These are phyloP conservation scores for Hyposmocoma kahamanoa DNA, from an alignment of 1,140 invertebrate species.

Conservation along the genomic window DNA sequence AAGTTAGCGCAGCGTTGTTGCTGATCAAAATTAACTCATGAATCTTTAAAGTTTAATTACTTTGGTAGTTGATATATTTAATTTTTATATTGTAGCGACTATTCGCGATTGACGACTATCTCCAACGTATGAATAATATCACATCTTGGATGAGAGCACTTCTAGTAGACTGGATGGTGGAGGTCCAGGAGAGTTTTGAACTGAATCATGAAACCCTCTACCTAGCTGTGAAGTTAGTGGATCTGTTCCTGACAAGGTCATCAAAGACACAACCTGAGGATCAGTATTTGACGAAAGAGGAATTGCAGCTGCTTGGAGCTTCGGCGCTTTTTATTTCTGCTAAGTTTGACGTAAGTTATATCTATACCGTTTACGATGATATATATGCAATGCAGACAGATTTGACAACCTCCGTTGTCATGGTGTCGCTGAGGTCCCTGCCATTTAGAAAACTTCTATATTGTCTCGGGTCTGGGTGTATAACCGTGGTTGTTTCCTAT, in stretches of 20 bases:
- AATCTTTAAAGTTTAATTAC: too few species aligned
- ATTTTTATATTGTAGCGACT: slow-evolving; percentile 73
- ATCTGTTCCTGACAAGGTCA: slow-evolving; percentile 84
- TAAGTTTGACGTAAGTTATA: slow-evolving; percentile 93
- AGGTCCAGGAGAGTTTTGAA: slow-evolving; percentile 98
- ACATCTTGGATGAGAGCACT: slow-evolving; percentile 91
- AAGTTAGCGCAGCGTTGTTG: too few species aligned
- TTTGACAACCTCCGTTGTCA: too few species aligned
- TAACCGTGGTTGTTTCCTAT: too few species aligned
- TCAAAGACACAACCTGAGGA: slow-evolving; percentile 51
- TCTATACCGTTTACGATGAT: too few species aligned
- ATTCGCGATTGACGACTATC: slow-evolving; percentile 88
- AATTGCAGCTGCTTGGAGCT: slow-evolving; percentile 92
- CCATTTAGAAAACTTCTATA: too few species aligned
- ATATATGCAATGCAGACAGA: too few species aligned
- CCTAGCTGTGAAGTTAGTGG: slow-evolving; percentile 95
- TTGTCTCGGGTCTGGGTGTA: too few species aligned
- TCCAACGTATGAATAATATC: slow-evolving; percentile 83
- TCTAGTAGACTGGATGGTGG: slow-evolving; percentile 98
- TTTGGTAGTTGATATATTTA: too few species aligned
- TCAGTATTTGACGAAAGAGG: slow-evolving; percentile 80
- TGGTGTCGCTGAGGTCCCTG: too few species aligned
- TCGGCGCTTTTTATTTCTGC: slow-evolving; percentile 94
- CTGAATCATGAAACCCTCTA: slow-evolving; percentile 99
- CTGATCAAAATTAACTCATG: too few species aligned